phyloP scores from a whole-genome alignment of 2,113 vertebrate species.

The Otus sunia region DNA sequence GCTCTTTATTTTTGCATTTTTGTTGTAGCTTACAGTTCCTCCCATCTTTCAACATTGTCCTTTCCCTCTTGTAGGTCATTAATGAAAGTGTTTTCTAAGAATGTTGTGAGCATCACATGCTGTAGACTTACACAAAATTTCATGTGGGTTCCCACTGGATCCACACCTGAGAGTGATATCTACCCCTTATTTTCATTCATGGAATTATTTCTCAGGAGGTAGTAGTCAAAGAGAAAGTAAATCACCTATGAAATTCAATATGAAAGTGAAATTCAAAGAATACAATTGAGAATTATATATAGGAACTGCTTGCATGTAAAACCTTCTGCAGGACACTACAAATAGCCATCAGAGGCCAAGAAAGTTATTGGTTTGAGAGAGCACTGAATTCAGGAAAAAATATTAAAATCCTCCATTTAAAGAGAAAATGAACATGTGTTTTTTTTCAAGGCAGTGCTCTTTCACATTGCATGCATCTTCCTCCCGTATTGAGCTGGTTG shows the following conservation, averaged over 20 bases:
- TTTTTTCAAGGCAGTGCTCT: background rate
- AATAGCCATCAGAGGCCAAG: background rate
- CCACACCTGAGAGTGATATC: background rate
- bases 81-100: background rate
- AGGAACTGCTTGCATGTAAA: conserved; percentile 1
- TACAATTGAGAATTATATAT: conserved; percentile 8
- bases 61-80: background rate
- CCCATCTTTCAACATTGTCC: background rate
- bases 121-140: background rate
- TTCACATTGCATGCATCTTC: background rate
- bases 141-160: background rate
- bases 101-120: background rate
- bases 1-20: background rate
- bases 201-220: conserved; percentile 44
- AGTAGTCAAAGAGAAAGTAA: conserved; percentile 46
- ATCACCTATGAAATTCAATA: conserved; percentile 50
- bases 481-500: background rate
- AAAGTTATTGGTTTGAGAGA: conserved; percentile 27
- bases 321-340: background rate
- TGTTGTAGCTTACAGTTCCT: background rate
- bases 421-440: background rate
- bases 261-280: conserved; percentile 42
- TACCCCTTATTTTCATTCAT: conserved; percentile 45
- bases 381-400: background rate
- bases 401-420: background rate